Base-by-base conservation (phyloP, 1,140 invertebrate genomes). In the Paraescarpia echinospica region DNA sequence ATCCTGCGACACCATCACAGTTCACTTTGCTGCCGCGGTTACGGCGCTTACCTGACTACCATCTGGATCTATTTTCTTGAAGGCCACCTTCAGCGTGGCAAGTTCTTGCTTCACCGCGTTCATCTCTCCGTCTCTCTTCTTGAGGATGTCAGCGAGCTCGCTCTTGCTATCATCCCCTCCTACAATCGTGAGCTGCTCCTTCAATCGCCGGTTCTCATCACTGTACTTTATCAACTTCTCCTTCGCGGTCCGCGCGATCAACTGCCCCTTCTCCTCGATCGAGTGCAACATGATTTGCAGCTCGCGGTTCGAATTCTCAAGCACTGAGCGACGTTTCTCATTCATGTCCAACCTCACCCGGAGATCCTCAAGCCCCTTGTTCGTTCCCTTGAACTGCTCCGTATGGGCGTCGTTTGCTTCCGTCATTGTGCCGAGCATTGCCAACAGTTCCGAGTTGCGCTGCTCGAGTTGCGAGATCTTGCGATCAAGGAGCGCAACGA, bases 191-290 rank as follows among this genome's bases (percentile, higher is more conserved):
- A 41, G 34, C 34, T 91, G 34, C 35, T 91, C 59, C 92, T 88
- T 22, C 35, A 93, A 35, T 6, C 89, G n/a, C n/a, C 77, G 34
- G 41, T 88, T 92, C 89, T 92, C 91, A 12, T 92, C 91, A 34
- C 31, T 89, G 34, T 91, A 92, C 33, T 89, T 27, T n/a, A 31
- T 34, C 27, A 89, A 59, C 89, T 92, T 92, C 33, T 93, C 18
- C 34, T 92, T 93, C 8, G 90, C 51, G 14, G 48, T 41, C 33
- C 89, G 35, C 33, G 35, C 92, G 34, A 92, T 33, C 27, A 89
- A 35, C 48, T 91, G 92, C 35, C 95, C 94, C 34, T 95, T 96
- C 8, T 95, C 93, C 8, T 95, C 95, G 18, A 93, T 94, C 0
- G 95, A 94, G 34, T 88, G 35, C 18, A 92, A 51, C 35, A 92